These are phyloP conservation scores for Manis pentadactyla DNA, from an alignment of 2,797 vertebrate species.

Conservation along the genomic window DNA sequence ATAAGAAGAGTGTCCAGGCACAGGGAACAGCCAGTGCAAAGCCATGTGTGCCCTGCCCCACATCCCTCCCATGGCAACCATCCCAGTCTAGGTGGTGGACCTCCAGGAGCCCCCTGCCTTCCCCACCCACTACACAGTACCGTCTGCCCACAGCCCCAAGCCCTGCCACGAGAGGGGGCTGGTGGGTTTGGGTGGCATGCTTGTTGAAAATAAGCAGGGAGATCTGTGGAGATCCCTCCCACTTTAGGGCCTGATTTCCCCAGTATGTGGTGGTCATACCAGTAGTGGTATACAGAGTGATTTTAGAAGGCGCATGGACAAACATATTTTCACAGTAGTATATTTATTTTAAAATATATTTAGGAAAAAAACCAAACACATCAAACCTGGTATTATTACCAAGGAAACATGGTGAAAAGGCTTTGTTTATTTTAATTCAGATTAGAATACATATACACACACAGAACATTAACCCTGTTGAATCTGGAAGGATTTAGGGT, in stretches of 20 bases:
- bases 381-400: conserved; percentile 29
- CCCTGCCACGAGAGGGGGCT: not conserved
- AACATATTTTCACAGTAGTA: not conserved
- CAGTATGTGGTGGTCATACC: accelerated
- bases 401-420: conserved; percentile 42
- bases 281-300: no score
- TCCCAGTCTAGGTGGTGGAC: not conserved
- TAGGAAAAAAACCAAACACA: not conserved
- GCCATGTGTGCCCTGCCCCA: not conserved
- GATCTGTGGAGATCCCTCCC: not conserved
- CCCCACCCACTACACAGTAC: not conserved
- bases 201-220: not conserved
- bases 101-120: no score
- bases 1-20: not conserved
- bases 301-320: not conserved
- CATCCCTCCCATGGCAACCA: not conserved
- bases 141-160: not conserved
- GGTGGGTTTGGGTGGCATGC: not conserved
- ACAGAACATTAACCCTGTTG: not conserved
- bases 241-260: not conserved
- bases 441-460: not conserved
- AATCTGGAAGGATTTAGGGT: not conserved
- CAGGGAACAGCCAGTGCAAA: not conserved
- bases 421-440: conserved; percentile 50
- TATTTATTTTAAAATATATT: conserved; percentile 18